Evolutionary conservation across 2,797 vertebrate species (phyloP).

Genomic region (Microctenopoma steveboyesi): DNA sequence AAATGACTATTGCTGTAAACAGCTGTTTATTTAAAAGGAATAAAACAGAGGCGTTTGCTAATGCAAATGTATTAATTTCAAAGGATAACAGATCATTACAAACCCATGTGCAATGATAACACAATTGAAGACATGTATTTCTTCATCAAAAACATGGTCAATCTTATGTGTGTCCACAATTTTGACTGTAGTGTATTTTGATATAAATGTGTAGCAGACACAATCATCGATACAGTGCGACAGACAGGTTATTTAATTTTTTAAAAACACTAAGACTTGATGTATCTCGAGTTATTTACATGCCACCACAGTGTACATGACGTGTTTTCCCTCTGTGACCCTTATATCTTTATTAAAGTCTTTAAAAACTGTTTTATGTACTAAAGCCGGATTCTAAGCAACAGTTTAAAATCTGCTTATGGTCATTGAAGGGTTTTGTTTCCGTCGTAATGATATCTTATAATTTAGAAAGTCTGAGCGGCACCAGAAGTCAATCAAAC

Average conservation of each 20-base stretch:
- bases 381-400: slow-evolving; percentile 7
- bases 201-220: slow-evolving; percentile 33
- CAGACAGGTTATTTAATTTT: slow-evolving; percentile 12
- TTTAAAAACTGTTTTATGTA: slow-evolving; percentile 22
- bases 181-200: no score
- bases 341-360: slow-evolving; percentile 14
- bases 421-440: slow-evolving; percentile 9
- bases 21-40: no score
- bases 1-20: no score
- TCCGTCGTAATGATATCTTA: slow-evolving; percentile 16
- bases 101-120: no score
- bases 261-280: slow-evolving; percentile 57
- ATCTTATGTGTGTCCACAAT: no score
- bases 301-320: slow-evolving; percentile 32
- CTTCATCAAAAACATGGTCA: no score
- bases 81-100: no score
- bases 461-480: slow-evolving; percentile 16
- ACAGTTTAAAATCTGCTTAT: background rate
- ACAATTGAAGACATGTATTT: no score
- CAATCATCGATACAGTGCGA: slow-evolving; percentile 29
- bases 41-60: no score
- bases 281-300: slow-evolving; percentile 12
- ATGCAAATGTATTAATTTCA: no score
- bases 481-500: slow-evolving; percentile 18
- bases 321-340: slow-evolving; percentile 26